Base-by-base conservation (phyloP, 2,113 vertebrate species). In the Equus quagga region DNA sequence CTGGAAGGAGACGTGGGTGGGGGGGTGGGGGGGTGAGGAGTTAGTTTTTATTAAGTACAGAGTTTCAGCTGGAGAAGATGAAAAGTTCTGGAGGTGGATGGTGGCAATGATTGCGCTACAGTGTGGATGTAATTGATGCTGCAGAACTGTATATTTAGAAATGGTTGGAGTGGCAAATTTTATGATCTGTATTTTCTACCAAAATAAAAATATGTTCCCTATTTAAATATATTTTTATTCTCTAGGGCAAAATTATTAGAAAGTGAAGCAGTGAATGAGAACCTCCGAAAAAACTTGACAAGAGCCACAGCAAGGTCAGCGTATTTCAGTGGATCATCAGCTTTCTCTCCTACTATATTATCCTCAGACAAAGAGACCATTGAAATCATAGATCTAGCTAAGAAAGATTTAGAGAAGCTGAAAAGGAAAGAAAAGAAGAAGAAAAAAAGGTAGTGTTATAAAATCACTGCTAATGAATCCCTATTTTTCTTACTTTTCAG, bases 391-490 rank as follows among this genome's bases (percentile, higher is more conserved):
- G 99, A 99, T 98, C 98, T 99, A 97, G 99, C 99, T 93, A 99
- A 99, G 98, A 99, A 99, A 94, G 99, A 99, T 96, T 98, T 99
- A 98, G 99, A 99, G 98, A 99, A 99, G 93, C 99, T 99, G 96
- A 99, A 99, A 98, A 99, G 99, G 98, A 99, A 99, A 96, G 99
- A 99, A 98, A 99, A 98, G 97, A 99, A 99, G 98, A 99, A 99
- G 99, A 99, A 99, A 92, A 99, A 99, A 98, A 99, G 99, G 99
- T 99, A 99, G 67, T 92, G 10, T 58, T 97, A 23, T 94, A 91
- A 96, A 51, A 58, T 97, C 92, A 96, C 0, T 94, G 24, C 24
- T 95, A 0, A 28, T 70, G 46, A 81, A 79, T 75, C 4, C 24
- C 5, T 87, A 0, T 56, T n/a, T 82, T 94, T 62, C 33, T 89